These are phyloP conservation scores for Chiloscyllium punctatum DNA, from an alignment of 2,797 vertebrate species.

Conservation along the genomic window DNA sequence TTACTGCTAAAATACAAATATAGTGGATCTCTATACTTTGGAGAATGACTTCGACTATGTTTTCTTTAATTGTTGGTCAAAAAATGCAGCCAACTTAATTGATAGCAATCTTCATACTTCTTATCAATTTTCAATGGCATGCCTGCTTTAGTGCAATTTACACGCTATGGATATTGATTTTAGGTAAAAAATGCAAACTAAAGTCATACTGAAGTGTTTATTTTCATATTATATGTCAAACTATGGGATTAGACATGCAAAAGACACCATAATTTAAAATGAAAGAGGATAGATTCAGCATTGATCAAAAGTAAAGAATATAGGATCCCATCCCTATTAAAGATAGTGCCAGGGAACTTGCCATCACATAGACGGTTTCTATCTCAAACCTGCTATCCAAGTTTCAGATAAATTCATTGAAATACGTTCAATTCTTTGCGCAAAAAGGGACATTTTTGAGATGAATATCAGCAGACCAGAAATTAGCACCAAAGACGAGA, in stretches of 20 bases:
- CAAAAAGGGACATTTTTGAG: neutral
- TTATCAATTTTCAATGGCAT: neutral
- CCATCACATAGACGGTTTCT: neutral
- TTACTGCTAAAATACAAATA: conserved; percentile 71
- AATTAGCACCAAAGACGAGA: neutral
- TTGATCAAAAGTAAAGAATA: neutral
- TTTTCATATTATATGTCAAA: neutral
- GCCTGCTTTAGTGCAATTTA: neutral
- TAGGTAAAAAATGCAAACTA: neutral
- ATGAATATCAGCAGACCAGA: neutral
- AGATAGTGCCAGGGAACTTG: no score
- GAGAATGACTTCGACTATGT: conserved; percentile 83
- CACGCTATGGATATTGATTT: neutral
- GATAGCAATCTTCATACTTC: neutral
- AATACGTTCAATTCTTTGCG: neutral
- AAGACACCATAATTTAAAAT: conserved; percentile 17
- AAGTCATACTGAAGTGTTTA: neutral
- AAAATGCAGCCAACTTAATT: neutral
- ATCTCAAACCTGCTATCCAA: neutral
- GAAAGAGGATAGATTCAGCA: neutral
- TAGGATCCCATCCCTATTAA: neutral
- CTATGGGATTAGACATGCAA: neutral
- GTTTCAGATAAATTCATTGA: neutral
- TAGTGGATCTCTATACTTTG: conserved; percentile 78
- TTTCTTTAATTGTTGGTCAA: conserved; percentile 68